Percentiles rank a stretch among this genome's conserved stretches.
These are phyloP conservation scores for Neoitamus cyanurus DNA, from an alignment of 2,888 invertebrate genomes.

Conservation along the genomic window DNA sequence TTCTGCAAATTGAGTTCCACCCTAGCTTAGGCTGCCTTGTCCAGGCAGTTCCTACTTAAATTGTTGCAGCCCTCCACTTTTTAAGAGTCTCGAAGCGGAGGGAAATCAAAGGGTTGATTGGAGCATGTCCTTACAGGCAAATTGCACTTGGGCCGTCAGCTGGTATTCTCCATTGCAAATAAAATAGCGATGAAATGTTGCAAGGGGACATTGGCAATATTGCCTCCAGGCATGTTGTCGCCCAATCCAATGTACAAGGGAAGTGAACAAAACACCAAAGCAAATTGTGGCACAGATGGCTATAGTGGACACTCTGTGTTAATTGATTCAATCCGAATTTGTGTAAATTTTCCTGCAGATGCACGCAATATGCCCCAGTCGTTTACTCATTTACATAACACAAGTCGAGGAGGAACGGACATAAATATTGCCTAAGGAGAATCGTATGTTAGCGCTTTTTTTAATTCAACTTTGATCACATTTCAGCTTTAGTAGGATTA, in stretches of 20 bases:
- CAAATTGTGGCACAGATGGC: constrained; percentile 43
- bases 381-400: constrained; percentile 29
- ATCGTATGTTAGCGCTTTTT: no score
- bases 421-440: not conserved
- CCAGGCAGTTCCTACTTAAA: not conserved
- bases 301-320: constrained; percentile 36
- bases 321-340: constrained; percentile 38
- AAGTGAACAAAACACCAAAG: constrained; percentile 33
- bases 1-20: not conserved
- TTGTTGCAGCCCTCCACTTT: not conserved
- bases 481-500: no score
- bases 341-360: constrained; percentile 29
- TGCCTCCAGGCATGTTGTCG: constrained; percentile 25
- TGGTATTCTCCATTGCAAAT: constrained; percentile 19
- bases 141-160: constrained; percentile 35
- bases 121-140: constrained; percentile 23
- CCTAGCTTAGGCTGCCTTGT: not conserved
- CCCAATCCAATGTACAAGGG: constrained; percentile 27
- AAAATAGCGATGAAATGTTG: constrained; percentile 37
- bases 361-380: not conserved
- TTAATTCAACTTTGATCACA: no score
- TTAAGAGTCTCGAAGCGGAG: not conserved
- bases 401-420: not conserved
- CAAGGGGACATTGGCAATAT: constrained; percentile 10
- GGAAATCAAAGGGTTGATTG: constrained; percentile 39